Evolutionary conservation across 2,888 invertebrate genomes (phyloP), one percentile per base, ranked within the genome.

Genomic region (Cancer borealis): DNA sequence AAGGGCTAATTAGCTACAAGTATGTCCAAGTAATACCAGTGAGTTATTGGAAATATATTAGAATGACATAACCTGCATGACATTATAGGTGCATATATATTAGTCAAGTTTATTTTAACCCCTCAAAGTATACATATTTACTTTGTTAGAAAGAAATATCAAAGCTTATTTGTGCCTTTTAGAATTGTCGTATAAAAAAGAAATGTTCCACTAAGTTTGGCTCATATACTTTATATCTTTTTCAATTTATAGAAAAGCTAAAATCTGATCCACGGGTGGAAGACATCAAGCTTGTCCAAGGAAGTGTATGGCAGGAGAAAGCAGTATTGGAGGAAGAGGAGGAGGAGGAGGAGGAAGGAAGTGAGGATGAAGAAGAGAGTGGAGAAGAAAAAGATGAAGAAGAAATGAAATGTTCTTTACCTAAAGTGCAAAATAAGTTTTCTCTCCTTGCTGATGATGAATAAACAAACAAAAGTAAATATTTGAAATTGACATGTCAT

Each of bases 391-490:
- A 79, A 26, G 49, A 39, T 17, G 89, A 88, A 46, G 88, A 88
- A 88, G 91, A 92, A 39, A 30, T 5, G 30, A 39, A 21, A 17
- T 88, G 14, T 3, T 10, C 88, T 21, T 66, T n/a, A 45, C 17
- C 88, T 21, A 54, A 12, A 45, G 46, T 88, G 46, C 45, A 73
- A 2, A 91, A 93, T 30, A 93, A 88, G 46, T 93, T 93, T 93
- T 90, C 93, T 47, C 49, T 93, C n/a, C 84, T 93, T n/a, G 66
- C 14, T 54, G 93, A 93, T 49, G 89, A 93, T 54, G 90, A 93
- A 84, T 93, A 93, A 93, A 26, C 26, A 8, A n/a, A 73, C 6
- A 39, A 14, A 12, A 39, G 12, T 30, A 30, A 84, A 79, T 26
- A 6, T 30, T 30, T 26, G 14, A 84, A 84, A 14, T 84, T 30